Percentiles rank a stretch among this genome's conserved stretches.
Conservation (phyloP, 1,140 invertebrate species). For the Bombus polaris region DNA sequence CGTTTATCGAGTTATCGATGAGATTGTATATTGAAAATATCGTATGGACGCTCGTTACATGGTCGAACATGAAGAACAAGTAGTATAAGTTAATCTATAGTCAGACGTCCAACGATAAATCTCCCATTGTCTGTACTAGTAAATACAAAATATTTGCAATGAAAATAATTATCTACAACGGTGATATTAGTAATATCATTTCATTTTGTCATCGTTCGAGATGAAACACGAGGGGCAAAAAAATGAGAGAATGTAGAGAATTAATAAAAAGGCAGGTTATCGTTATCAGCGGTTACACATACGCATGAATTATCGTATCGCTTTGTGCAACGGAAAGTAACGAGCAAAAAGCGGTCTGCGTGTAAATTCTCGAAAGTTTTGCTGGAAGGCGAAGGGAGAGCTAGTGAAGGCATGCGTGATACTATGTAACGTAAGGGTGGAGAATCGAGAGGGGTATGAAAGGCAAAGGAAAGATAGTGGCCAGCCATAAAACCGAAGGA, state of each 20-base stretch:
- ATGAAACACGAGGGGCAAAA: not conserved
- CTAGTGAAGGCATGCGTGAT: conserved; percentile 66
- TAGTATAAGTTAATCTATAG: not conserved
- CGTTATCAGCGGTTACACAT: conserved; percentile 23
- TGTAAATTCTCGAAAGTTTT: conserved; percentile 62
- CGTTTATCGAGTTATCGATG: too few species aligned
- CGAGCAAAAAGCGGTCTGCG: conserved; percentile 72
- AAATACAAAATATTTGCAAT: not conserved
- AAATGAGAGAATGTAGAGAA: not conserved
- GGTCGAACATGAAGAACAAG: not conserved
- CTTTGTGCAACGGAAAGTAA: conserved; percentile 35
- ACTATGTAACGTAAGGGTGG: conserved; percentile 57
- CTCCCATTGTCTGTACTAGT: too few species aligned
- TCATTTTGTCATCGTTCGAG: not conserved
- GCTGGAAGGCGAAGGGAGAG: conserved; percentile 5
- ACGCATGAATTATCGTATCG: conserved; percentile 47
- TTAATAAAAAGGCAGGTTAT: not conserved
- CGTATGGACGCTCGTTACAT: not conserved
- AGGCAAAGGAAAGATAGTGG: conserved; percentile 29
- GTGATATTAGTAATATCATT: not conserved
- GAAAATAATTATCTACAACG: not conserved
- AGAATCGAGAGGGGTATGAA: not conserved
- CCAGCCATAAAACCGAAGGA: not conserved
- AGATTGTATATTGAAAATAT: too few species aligned
- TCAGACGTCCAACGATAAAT: not conserved